Evolutionary conservation across 2,113 vertebrate species (phyloP).

Genomic region (Sterna hirundo): DNA sequence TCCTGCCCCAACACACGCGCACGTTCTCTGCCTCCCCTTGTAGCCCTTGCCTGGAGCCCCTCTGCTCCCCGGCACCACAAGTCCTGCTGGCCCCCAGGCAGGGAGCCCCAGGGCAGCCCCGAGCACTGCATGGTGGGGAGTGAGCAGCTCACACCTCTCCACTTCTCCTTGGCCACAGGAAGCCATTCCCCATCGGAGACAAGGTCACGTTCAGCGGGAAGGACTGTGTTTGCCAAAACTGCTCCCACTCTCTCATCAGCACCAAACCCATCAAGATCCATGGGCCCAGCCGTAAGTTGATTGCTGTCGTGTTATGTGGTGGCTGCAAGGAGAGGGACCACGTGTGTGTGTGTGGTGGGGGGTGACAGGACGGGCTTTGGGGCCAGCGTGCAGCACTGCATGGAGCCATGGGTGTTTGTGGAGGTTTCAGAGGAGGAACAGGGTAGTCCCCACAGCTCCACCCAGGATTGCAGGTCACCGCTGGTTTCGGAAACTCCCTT

Average conservation of each 20-base stretch:
- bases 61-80: rapidly evolving
- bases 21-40: neutral
- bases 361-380: neutral
- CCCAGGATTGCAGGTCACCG: neutral
- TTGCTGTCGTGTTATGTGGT: rapidly evolving
- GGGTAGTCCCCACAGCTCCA: neutral
- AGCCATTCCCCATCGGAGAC: conserved; percentile 97
- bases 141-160: neutral
- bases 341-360: neutral
- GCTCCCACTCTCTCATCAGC: conserved; percentile 87
- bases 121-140: neutral
- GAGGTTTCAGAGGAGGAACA: neutral
- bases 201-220: conserved; percentile 98
- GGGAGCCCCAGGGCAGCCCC: neutral
- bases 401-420: rapidly evolving
- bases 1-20: neutral
- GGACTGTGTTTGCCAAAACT: conserved; percentile 96
- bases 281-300: conserved; percentile 92
- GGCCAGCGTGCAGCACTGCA: rapidly evolving
- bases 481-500: neutral
- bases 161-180: conserved; percentile 74
- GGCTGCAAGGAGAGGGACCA: neutral
- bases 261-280: conserved; percentile 97
- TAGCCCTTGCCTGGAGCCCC: neutral
- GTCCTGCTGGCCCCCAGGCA: neutral